Percentiles rank a stretch among this genome's conserved stretches.
phyloP scores from a whole-genome alignment of 53 echinoderm and acorn worm genomes.

The Paracentrotus lividus region DNA sequence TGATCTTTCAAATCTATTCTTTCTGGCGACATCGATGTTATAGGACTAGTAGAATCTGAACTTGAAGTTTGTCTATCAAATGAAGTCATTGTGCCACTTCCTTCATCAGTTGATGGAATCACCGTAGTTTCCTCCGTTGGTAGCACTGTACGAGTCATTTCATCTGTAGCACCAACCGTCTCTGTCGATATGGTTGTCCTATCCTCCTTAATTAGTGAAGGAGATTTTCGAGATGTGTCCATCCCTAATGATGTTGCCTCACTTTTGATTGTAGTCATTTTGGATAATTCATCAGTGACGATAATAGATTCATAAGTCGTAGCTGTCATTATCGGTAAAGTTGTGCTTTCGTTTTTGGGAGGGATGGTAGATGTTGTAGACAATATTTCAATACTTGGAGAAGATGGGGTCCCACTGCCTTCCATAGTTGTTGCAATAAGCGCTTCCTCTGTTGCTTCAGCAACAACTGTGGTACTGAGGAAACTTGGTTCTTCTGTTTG shows the following conservation, averaged over 20 bases:
- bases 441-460: background rate
- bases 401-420: background rate
- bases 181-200: background rate
- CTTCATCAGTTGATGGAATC: background rate
- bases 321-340: too few relatives aligned
- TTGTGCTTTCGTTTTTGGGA: too few relatives aligned
- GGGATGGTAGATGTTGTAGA: too few relatives aligned
- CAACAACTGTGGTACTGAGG: background rate
- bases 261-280: background rate
- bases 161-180: background rate
- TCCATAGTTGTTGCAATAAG: background rate
- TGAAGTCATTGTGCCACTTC: background rate
- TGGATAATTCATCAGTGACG: too few relatives aligned
- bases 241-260: background rate
- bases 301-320: too few relatives aligned
- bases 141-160: background rate
- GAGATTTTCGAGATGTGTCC: background rate
- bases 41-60: background rate
- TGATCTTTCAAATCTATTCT: background rate
- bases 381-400: background rate
- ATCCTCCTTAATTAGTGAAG: background rate
- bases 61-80: background rate
- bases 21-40: background rate
- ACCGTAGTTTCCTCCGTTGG: background rate
- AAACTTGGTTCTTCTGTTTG: conserved; percentile 2